Percentiles rank a stretch among this genome's conserved stretches.
These are phyloP conservation scores for Seira sanloemensis DNA, from an alignment of 2,888 invertebrate genomes.

Conservation along the genomic window DNA sequence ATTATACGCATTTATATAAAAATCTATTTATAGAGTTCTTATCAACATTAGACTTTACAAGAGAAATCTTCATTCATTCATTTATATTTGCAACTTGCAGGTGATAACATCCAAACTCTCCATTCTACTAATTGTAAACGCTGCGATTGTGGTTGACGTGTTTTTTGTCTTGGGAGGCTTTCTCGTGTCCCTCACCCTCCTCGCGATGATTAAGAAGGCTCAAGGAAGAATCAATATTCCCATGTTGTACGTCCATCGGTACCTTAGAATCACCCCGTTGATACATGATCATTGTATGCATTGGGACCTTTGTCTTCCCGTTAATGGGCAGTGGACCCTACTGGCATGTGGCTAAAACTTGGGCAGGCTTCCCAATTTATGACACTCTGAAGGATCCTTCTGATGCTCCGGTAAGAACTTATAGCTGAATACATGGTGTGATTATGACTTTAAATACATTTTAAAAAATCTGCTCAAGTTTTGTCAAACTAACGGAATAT, in stretches of 20 bases:
- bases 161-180: conserved; percentile 74
- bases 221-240: conserved; percentile 70
- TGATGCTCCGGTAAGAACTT: conserved; percentile 62
- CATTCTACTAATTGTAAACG: conserved; percentile 66
- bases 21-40: neutral
- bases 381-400: conserved; percentile 38
- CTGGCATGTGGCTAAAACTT: conserved; percentile 74
- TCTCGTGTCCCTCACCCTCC: conserved; percentile 73
- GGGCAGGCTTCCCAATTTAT: conserved; percentile 65
- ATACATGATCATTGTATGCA: conserved; percentile 40
- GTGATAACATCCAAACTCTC: conserved; percentile 36
- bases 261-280: conserved; percentile 70
- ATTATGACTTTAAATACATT: neutral
- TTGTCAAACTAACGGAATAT: neutral
- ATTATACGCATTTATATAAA: conserved; percentile 7
- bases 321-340: conserved; percentile 76
- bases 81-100: conserved; percentile 26
- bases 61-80: neutral
- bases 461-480: neutral
- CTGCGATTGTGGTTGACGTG: conserved; percentile 74
- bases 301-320: conserved; percentile 66
- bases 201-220: conserved; percentile 70
- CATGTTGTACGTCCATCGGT: conserved; percentile 72
- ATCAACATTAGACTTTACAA: neutral
- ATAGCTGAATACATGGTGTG: neutral